These are phyloP conservation scores for Lanistes nyassanus DNA, from an alignment of 1,140 invertebrate genomes.

Conservation along the genomic window DNA sequence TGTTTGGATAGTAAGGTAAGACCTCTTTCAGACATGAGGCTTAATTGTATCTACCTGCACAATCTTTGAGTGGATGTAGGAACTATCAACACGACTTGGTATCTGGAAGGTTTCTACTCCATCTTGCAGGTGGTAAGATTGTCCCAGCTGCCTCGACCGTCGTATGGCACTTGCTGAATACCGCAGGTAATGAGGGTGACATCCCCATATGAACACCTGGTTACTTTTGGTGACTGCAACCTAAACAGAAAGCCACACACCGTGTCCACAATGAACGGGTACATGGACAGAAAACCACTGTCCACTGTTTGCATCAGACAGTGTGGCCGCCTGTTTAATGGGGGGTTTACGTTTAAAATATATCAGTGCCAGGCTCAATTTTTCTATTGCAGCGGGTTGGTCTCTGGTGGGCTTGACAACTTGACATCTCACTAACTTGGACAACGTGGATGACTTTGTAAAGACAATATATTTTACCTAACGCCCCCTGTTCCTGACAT, in stretches of 20 bases:
- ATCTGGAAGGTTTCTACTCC: conserved; percentile 44
- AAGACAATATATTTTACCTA: no score
- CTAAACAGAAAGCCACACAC: no score
- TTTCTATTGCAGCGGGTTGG: not conserved
- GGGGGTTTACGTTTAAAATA: no score
- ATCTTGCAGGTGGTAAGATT: conserved; percentile 26
- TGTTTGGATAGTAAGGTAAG: no score
- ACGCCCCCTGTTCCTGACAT: no score
- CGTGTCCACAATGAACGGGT: no score
- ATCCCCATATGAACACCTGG: conserved; percentile 81
- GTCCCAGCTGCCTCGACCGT: conserved; percentile 62
- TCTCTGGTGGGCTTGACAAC: not conserved
- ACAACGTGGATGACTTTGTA: no score
- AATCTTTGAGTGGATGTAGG: conserved; percentile 55
- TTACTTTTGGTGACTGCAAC: conserved; percentile 77
- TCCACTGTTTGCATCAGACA: no score
- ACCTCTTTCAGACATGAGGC: no score
- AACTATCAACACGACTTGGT: conserved; percentile 50
- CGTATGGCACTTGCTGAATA: conserved; percentile 76
- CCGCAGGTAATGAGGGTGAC: conserved; percentile 80
- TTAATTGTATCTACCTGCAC: conserved; percentile 51
- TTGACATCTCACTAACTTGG: no score
- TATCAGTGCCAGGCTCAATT: no score
- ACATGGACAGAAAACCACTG: not conserved
- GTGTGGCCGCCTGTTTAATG: no score